Conservation (phyloP, 92 coral and sea anemone species). For the Siderastrea siderea region DNA sequence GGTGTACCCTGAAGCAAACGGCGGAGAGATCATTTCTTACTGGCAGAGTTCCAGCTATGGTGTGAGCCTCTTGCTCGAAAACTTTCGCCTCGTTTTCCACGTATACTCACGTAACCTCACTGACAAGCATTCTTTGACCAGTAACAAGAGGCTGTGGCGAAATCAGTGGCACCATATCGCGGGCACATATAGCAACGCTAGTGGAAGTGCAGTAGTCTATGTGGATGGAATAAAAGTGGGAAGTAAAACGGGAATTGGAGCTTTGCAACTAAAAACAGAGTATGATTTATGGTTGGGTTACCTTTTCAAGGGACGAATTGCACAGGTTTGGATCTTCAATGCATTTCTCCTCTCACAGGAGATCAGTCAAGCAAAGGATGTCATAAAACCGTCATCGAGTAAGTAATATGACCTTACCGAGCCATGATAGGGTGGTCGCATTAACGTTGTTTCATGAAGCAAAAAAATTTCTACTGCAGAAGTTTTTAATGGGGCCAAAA, state of each 20-base stretch:
- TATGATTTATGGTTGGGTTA: constrained; percentile 44
- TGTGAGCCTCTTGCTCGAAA: constrained; percentile 17
- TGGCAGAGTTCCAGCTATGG: constrained; percentile 45
- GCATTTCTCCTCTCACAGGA: neutral
- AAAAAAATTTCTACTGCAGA: no score
- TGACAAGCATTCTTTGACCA: neutral
- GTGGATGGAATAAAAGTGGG: constrained; percentile 18
- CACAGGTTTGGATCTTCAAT: constrained; percentile 41
- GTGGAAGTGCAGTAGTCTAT: neutral
- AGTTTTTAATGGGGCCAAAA: no score
- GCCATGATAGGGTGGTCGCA: no score
- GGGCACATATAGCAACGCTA: neutral
- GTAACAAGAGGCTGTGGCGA: neutral
- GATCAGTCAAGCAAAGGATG: neutral
- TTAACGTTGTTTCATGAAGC: no score
- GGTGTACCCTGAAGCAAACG: constrained; percentile 23
- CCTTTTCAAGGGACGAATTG: constrained; percentile 39
- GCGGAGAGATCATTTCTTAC: constrained; percentile 46
- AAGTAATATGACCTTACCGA: neutral
- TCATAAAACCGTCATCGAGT: constrained; percentile 7
- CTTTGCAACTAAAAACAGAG: constrained; percentile 13
- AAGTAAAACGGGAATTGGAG: neutral
- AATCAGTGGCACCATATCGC: constrained; percentile 35
- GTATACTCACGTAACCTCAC: constrained; percentile 22
- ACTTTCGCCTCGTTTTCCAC: constrained; percentile 36